These are phyloP conservation scores for Acromyrmex charruanus DNA, from an alignment of 1,140 invertebrate species.

Conservation along the genomic window DNA sequence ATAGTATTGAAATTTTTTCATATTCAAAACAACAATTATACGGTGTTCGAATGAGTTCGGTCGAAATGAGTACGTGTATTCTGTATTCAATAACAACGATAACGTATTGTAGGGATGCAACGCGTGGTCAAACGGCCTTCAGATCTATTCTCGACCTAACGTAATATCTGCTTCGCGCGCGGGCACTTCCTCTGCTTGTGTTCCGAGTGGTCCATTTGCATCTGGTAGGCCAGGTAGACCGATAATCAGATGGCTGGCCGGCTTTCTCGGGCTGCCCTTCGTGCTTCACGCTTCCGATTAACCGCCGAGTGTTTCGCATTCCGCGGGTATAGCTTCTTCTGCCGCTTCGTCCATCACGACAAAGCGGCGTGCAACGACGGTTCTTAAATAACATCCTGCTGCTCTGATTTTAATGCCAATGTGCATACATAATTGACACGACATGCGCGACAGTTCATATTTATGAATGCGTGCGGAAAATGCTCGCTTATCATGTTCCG, in stretches of 20 bases:
- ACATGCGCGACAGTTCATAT: background rate
- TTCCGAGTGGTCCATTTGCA: slow-evolving; percentile 64
- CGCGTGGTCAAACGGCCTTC: slow-evolving; percentile 69
- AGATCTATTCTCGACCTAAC: slow-evolving; percentile 71
- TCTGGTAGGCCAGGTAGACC: slow-evolving; percentile 55
- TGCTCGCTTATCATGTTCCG: background rate
- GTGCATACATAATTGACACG: background rate
- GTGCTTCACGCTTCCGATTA: slow-evolving; percentile 62
- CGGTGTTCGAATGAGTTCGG: slow-evolving; percentile 19
- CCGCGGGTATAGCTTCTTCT: slow-evolving; percentile 52
- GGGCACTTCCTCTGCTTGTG: slow-evolving; percentile 36
- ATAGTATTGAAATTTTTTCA: slow-evolving; percentile 11
- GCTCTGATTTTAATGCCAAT: slow-evolving; percentile 33
- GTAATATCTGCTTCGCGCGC: slow-evolving; percentile 62
- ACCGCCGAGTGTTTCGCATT: slow-evolving; percentile 61
- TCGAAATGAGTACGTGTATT: background rate
- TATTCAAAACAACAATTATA: background rate
- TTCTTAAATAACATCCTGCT: slow-evolving; percentile 17
- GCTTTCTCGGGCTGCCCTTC: slow-evolving; percentile 62
- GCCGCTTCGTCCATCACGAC: slow-evolving; percentile 7
- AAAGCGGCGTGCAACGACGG: background rate
- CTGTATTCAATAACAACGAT: background rate
- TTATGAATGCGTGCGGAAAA: background rate
- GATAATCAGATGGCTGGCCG: slow-evolving; percentile 68
- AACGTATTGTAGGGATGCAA: background rate